Base-by-base conservation (phyloP, 1,140 invertebrate genomes). In the Scaptomyza graminum region DNA sequence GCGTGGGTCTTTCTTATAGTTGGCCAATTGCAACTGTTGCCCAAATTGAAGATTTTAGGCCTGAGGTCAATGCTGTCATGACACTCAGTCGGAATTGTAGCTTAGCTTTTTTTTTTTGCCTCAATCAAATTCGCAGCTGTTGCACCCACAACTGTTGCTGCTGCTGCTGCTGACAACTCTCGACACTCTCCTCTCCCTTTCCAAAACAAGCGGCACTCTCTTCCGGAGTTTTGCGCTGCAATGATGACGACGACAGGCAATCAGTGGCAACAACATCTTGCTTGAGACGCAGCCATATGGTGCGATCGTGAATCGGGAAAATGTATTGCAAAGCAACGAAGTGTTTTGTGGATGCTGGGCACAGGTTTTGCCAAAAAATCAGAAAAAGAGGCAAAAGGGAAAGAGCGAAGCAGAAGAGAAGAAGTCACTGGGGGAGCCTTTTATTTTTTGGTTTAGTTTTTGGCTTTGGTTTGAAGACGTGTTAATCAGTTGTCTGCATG, bases 401-500 rank as follows among this genome's bases (percentile, higher is more conserved):
- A 54, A 5, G 28, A 44, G 25, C 0, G 9, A 18, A 34, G 65
- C 44, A 18, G 55, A 15, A 2, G 15, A 49, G 16, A 46, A 7
- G n/a, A 12, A 7, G 37, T 50, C 5, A 49, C 67, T 85, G 80
- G 85, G 76, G 80, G 81, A 84, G 77, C 69, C 77, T 15, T 11
- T 34, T 34, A 7, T 18, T 22, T 31, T 34, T 34, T 8, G 31
- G 31, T 34, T 34, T 34, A 28, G 28, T 28, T 28, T 18, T 18
- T 18, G 15, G 25, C 1, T 34, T 34, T 34, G 31, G 7, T 34
- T 34, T 34, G 31, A 11, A 34, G 55, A 85, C 66, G 72, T 77
- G 81, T 74, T 85, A 85, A 85, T 85, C 82, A 85, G 66, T 69
- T 69, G 66, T 55, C 70, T 54, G 82, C 81, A 85, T 77, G 82